phyloP scores from a whole-genome alignment of 2,888 invertebrate species.

The Dromius quadrimaculatus region DNA sequence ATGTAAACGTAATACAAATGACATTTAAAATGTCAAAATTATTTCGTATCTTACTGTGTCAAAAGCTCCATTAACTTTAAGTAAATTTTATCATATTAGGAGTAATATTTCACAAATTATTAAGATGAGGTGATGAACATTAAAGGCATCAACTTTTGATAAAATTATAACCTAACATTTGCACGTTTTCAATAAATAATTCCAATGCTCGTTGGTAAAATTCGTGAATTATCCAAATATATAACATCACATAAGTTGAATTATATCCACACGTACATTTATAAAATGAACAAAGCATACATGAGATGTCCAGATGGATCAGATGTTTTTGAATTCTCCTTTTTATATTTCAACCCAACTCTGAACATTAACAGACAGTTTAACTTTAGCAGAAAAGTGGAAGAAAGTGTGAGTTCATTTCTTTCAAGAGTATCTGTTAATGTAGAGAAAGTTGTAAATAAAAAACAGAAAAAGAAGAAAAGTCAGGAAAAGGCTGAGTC shows the following conservation, averaged over 20 bases:
- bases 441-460: slow-evolving; percentile 71
- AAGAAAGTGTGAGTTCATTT: slow-evolving; percentile 74
- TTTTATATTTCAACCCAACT: slow-evolving; percentile 68
- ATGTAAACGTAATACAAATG: too few relatives aligned
- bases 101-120: too few relatives aligned
- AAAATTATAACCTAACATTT: slow-evolving; percentile 34
- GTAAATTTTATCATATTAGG: too few relatives aligned
- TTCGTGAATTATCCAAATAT: slow-evolving; percentile 10
- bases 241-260: not conserved
- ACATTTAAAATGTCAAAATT: too few relatives aligned
- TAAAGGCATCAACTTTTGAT: too few relatives aligned
- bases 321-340: slow-evolving; percentile 70
- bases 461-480: slow-evolving; percentile 61
- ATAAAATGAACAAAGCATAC: slow-evolving; percentile 73
- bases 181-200: slow-evolving; percentile 1
- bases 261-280: slow-evolving; percentile 60
- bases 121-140: too few relatives aligned
- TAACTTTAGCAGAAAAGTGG: slow-evolving; percentile 76
- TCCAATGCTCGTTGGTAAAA: slow-evolving; percentile 26
- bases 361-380: slow-evolving; percentile 74
- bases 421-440: slow-evolving; percentile 74
- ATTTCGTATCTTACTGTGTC: too few relatives aligned
- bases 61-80: too few relatives aligned
- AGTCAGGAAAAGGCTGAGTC: slow-evolving; percentile 56
- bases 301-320: slow-evolving; percentile 68